Evolutionary conservation across 1,140 invertebrate species (phyloP).

Genomic region (Amyelois transitella): DNA sequence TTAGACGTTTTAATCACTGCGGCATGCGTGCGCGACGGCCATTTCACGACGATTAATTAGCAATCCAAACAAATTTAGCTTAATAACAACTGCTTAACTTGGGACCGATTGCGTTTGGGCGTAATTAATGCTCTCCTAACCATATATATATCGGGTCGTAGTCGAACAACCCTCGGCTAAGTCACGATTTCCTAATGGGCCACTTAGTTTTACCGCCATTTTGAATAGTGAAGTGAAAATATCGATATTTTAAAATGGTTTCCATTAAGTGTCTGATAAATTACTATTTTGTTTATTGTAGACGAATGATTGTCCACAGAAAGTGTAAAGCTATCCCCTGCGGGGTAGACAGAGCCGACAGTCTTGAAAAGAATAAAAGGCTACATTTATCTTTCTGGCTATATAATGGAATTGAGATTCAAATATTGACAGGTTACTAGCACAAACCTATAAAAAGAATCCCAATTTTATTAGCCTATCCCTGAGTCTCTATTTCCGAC

Average conservation of each 20-base stretch:
- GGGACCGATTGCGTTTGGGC: constrained; percentile 31
- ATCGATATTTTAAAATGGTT: not conserved
- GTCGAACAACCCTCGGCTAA: not conserved
- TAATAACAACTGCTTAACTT: constrained; percentile 42
- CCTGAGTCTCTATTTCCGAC: too few relatives aligned
- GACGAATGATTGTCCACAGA: too few relatives aligned
- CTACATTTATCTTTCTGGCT: too few relatives aligned
- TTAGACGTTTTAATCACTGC: not conserved
- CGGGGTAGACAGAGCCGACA: too few relatives aligned
- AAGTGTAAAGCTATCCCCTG: too few relatives aligned
- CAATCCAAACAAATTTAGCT: constrained; percentile 57
- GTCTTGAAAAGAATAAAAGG: too few relatives aligned
- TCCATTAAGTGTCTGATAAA: not conserved
- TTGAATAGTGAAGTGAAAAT: not conserved
- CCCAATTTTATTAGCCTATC: too few relatives aligned
- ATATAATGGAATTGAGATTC: too few relatives aligned
- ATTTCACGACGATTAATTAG: constrained; percentile 42
- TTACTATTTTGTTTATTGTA: not conserved
- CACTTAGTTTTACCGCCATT: not conserved
- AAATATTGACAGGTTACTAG: too few relatives aligned
- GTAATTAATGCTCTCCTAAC: constrained; percentile 30
- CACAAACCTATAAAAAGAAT: too few relatives aligned
- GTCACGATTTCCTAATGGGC: not conserved
- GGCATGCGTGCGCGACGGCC: constrained; percentile 28
- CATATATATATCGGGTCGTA: not conserved